Conservation (phyloP, 1,140 invertebrate species). For the Anastrepha obliqua region DNA sequence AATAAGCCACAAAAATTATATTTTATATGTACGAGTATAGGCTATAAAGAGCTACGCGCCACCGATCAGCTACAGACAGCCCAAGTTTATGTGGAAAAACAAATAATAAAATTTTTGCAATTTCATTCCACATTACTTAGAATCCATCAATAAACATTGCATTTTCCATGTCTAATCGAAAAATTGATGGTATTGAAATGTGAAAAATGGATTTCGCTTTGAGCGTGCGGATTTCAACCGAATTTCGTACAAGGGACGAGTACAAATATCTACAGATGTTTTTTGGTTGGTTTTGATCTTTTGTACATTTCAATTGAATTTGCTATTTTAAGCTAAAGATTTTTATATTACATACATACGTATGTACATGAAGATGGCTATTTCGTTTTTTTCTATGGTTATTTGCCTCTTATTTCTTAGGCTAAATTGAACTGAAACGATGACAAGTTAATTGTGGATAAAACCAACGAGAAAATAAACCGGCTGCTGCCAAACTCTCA, state of each 20-base stretch:
- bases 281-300: neutral
- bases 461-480: neutral
- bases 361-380: neutral
- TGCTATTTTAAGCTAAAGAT: neutral
- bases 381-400: neutral
- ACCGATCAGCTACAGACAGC: neutral
- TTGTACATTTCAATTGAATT: neutral
- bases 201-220: slow-evolving; percentile 2
- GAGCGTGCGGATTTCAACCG: neutral
- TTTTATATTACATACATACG: neutral
- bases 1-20: neutral
- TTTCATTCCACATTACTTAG: neutral
- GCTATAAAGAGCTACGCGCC: neutral
- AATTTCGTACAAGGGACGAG: neutral
- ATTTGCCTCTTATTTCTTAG: neutral
- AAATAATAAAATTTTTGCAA: neutral
- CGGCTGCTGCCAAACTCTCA: neutral
- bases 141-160: neutral
- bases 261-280: neutral
- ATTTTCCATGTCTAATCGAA: slow-evolving; percentile 15
- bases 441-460: slow-evolving; percentile 37
- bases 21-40: neutral
- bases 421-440: neutral
- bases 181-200: neutral
- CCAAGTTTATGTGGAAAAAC: neutral